These are phyloP conservation scores for Tachyglossus aculeatus DNA, from an alignment of 2,797 vertebrate species.

Conservation along the genomic window DNA sequence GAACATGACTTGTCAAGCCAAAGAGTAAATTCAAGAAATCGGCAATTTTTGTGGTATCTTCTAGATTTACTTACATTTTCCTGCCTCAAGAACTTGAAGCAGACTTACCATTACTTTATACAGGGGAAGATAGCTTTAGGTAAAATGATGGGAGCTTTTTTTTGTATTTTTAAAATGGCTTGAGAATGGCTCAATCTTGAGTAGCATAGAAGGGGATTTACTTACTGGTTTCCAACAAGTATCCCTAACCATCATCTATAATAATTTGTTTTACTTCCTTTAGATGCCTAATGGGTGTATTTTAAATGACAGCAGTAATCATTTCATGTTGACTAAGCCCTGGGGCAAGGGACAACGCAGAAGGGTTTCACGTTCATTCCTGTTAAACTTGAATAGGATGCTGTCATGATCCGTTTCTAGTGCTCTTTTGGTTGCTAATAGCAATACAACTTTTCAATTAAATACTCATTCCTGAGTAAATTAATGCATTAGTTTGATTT, in stretches of 20 bases:
- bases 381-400: conserved; percentile 32
- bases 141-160: too few species aligned
- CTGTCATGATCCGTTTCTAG: conserved; percentile 38
- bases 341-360: background rate
- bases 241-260: conserved; percentile 1
- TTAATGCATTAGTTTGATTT: background rate
- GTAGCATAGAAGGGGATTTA: conserved; percentile 19
- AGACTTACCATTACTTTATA: too few species aligned
- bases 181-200: conserved; percentile 1
- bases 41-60: too few species aligned
- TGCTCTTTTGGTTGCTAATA: conserved; percentile 17
- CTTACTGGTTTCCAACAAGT: conserved; percentile 10
- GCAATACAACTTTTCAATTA: conserved; percentile 16
- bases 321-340: conserved; percentile 19
- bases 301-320: conserved; percentile 14
- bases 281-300: conserved; percentile 14
- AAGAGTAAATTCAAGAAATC: too few species aligned
- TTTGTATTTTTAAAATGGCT: conserved; percentile 2
- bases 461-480: background rate
- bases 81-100: too few species aligned
- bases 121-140: too few species aligned
- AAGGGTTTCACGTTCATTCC: conserved; percentile 16
- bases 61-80: too few species aligned
- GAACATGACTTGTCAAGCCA: too few species aligned
- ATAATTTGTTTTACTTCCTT: conserved; percentile 22